Percentiles rank a stretch among this genome's conserved stretches.
phyloP scores from a whole-genome alignment of 1,140 invertebrate genomes.

The Brachionus manjavacas region DNA sequence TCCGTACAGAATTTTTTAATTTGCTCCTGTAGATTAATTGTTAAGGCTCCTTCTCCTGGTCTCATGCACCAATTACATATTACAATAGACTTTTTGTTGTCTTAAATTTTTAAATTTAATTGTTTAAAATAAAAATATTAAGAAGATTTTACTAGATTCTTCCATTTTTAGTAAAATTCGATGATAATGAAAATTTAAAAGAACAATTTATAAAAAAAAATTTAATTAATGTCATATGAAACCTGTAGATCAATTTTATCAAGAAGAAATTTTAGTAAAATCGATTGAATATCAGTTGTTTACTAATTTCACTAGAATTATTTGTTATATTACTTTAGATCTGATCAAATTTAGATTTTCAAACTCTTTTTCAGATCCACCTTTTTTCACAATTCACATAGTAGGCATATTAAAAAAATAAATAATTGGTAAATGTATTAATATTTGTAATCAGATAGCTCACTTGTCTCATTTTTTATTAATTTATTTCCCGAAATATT shows the following conservation, averaged over 20 bases:
- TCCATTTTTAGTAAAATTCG: not conserved
- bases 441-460: not conserved
- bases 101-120: not conserved
- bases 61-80: slow-evolving; percentile 33
- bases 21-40: not conserved
- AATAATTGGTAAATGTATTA: not conserved
- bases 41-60: not conserved
- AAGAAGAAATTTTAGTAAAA: not conserved
- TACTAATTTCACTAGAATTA: not conserved
- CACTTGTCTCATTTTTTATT: not conserved
- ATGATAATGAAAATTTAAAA: not conserved
- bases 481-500: not conserved
- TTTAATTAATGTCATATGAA: not conserved
- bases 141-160: not conserved
- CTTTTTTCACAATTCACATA: not conserved
- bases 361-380: not conserved
- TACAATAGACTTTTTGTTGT: not conserved
- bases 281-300: not conserved
- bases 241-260: not conserved
- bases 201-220: not conserved
- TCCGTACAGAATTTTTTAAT: slow-evolving; percentile 18
- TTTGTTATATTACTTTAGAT: not conserved
- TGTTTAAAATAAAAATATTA: not conserved
- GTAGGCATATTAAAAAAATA: not conserved
- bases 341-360: not conserved